Percentiles rank a stretch among this genome's conserved stretches.
Conservation (phyloP, 2,113 vertebrate genomes). For the Alligator mississippiensis region DNA sequence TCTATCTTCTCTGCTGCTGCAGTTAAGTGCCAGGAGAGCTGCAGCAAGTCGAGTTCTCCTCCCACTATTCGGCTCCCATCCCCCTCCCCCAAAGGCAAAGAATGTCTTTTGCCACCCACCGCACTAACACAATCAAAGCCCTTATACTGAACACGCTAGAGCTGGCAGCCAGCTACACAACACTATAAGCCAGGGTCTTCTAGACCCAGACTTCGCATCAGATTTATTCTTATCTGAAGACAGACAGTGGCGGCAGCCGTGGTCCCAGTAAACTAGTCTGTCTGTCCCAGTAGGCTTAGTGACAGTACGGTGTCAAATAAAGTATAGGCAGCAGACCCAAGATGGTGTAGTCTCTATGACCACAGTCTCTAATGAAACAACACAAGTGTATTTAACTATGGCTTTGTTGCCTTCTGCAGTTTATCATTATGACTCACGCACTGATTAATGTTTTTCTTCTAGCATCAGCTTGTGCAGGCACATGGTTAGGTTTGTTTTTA, state of each 20-base stretch:
- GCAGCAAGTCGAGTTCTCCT: background rate
- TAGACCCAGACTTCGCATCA: slow-evolving; percentile 28
- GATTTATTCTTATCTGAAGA: slow-evolving; percentile 44
- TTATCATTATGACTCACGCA: background rate
- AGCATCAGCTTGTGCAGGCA: background rate
- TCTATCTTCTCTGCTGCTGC: slow-evolving; percentile 29
- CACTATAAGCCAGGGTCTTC: slow-evolving; percentile 1
- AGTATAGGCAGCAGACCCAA: background rate
- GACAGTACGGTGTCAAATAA: background rate
- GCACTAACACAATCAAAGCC: slow-evolving; percentile 32
- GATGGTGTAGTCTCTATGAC: background rate
- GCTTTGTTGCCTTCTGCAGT: background rate
- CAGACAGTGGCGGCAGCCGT: slow-evolving; percentile 29
- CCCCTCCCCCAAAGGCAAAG: slow-evolving; percentile 23
- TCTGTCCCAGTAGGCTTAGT: slow-evolving; percentile 27
- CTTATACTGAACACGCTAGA: background rate
- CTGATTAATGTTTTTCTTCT: background rate
- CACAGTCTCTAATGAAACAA: background rate
- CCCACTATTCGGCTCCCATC: background rate
- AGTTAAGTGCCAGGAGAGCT: slow-evolving; percentile 60
- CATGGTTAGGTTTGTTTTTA: background rate
- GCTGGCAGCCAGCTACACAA: slow-evolving; percentile 3
- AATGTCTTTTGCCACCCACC: slow-evolving; percentile 41
- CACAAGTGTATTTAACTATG: background rate
- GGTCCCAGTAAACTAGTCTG: slow-evolving; percentile 5